Evolutionary conservation across 1,140 invertebrate genomes (phyloP).

Genomic region (Drosophila suzukii): DNA sequence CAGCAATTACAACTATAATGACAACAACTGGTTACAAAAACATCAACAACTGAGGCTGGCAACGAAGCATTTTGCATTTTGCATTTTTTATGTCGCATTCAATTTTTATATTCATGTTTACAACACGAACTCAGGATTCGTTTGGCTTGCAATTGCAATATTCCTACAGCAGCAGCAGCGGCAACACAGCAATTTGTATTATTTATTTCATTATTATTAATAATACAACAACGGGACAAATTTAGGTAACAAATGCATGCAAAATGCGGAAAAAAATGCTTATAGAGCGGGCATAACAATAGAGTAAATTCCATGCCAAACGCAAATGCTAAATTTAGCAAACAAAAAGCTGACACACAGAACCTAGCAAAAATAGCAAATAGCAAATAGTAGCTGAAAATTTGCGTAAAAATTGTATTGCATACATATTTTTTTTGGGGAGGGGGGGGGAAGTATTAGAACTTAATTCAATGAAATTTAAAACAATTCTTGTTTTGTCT

Average conservation of each 20-base stretch:
- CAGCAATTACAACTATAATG: conserved; percentile 44
- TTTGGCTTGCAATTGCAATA: conserved; percentile 52
- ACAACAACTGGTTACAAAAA: conserved; percentile 28
- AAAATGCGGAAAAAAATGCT: conserved; percentile 6
- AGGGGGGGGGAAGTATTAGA: background rate
- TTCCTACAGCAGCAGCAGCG: conserved; percentile 35
- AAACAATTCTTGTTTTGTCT: conserved; percentile 22
- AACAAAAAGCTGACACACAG: conserved; percentile 10
- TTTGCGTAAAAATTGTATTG: conserved; percentile 11
- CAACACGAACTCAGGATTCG: conserved; percentile 65
- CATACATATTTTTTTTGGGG: background rate
- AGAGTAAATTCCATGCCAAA: conserved; percentile 19
- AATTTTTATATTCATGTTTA: conserved; percentile 63
- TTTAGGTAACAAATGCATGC: conserved; percentile 11
- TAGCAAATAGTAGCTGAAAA: conserved; percentile 14
- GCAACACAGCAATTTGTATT: conserved; percentile 31
- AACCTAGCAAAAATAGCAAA: background rate
- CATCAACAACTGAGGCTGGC: conserved; percentile 29
- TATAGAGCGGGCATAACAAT: conserved; percentile 19
- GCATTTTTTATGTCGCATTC: conserved; percentile 62
- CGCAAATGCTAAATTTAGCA: conserved; percentile 20
- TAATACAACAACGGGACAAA: conserved; percentile 13
- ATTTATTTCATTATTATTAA: conserved; percentile 54
- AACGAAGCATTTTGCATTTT: conserved; percentile 39
- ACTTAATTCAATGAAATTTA: conserved; percentile 31